phyloP scores from a whole-genome alignment of 2,797 vertebrate species.

The Pygocentrus nattereri region DNA sequence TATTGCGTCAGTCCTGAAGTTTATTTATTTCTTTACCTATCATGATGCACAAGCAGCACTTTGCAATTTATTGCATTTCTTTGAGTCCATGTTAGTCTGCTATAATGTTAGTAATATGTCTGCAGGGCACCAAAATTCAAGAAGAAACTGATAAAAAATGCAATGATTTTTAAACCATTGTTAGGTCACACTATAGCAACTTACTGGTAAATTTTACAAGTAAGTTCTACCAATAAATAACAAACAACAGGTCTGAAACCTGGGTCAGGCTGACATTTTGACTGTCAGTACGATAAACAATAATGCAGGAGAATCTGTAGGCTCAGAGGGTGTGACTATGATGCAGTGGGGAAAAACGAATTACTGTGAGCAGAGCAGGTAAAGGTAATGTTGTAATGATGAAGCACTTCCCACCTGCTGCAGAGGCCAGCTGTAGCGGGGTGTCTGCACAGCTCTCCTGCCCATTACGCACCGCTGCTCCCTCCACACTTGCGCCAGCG shows the following conservation, averaged over 20 bases:
- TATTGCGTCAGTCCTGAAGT: too few relatives aligned
- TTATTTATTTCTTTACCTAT: too few relatives aligned
- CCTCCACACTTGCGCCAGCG: conserved; percentile 93
- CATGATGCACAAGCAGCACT: too few relatives aligned
- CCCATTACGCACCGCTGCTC: conserved; percentile 86
- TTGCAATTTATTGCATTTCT: too few relatives aligned
- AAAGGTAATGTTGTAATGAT: conserved; percentile 31
- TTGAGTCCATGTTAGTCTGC: too few relatives aligned
- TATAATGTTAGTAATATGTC: too few relatives aligned
- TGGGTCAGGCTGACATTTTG: neutral
- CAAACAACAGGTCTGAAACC: neutral
- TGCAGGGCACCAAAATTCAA: too few relatives aligned
- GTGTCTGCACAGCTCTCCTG: conserved; percentile 93
- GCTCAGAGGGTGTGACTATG: neutral
- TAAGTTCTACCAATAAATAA: neutral
- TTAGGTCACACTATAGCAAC: too few relatives aligned
- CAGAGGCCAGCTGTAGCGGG: conserved; percentile 93
- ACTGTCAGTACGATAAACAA: neutral
- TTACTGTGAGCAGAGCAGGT: neutral
- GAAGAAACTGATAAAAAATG: too few relatives aligned
- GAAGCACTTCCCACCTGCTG: conserved; percentile 84
- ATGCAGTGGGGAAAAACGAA: neutral
- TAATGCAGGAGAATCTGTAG: neutral
- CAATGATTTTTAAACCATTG: too few relatives aligned
- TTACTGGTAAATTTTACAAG: too few relatives aligned